These are phyloP conservation scores for Hyles vespertilio DNA, from an alignment of 1,140 invertebrate species.

Conservation along the genomic window DNA sequence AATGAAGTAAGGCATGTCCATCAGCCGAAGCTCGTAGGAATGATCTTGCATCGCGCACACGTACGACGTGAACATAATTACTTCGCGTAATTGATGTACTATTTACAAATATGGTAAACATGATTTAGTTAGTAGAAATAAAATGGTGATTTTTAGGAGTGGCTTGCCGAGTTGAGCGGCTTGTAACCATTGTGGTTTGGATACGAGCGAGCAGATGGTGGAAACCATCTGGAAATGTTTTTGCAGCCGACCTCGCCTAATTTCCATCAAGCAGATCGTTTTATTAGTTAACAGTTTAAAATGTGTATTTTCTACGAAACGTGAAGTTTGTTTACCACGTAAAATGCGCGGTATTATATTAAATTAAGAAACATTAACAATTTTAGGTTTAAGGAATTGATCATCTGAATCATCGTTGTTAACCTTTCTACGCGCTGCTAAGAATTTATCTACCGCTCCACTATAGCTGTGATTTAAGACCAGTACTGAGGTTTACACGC, in stretches of 20 bases:
- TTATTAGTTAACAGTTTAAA: background rate
- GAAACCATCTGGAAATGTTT: slow-evolving; percentile 1
- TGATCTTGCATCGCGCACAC: slow-evolving; percentile 18
- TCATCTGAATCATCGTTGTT: background rate
- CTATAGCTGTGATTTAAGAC: no score
- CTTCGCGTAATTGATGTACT: background rate
- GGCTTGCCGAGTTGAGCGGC: slow-evolving; percentile 3
- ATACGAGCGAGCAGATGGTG: background rate
- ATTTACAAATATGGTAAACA: slow-evolving; percentile 19
- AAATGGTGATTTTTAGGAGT: slow-evolving; percentile 16
- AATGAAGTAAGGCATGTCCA: slow-evolving; percentile 23
- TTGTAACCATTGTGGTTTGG: background rate
- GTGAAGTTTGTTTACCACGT: background rate
- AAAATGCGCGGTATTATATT: no score
- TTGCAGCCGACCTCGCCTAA: background rate
- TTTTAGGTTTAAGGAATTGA: no score
- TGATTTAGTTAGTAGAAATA: slow-evolving; percentile 18
- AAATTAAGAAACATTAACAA: no score
- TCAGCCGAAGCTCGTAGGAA: slow-evolving; percentile 11
- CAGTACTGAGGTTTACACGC: no score
- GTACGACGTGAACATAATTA: background rate
- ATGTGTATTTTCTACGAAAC: no score
- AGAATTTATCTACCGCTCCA: background rate
- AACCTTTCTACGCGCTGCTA: slow-evolving; percentile 2
- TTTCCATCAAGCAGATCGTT: background rate